Evolutionary conservation across 1,140 invertebrate species (phyloP).

Genomic region (Drosophila nigrodunni): DNA sequence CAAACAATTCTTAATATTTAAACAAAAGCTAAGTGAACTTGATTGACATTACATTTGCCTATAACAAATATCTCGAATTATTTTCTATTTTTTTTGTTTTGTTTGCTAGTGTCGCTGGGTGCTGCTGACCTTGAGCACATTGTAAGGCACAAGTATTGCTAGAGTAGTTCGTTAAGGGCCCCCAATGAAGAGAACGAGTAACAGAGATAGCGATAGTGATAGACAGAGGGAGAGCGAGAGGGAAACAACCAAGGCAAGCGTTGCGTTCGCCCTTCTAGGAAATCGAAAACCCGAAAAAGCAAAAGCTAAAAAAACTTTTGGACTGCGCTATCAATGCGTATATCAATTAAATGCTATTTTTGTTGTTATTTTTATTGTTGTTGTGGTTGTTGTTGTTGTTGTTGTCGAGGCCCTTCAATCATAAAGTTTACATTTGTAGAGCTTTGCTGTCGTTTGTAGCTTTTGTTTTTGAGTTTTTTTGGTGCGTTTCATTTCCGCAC

Average conservation of each 20-base stretch:
- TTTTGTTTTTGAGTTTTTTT: constrained; percentile 31
- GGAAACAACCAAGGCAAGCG: constrained; percentile 33
- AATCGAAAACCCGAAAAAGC: constrained; percentile 21
- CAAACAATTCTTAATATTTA: constrained; percentile 8
- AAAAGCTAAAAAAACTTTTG: constrained; percentile 27
- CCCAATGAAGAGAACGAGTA: constrained; percentile 19
- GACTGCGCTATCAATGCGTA: constrained; percentile 67
- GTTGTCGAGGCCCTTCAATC: constrained; percentile 65
- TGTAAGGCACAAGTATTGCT: constrained; percentile 11
- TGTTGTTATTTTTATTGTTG: constrained; percentile 38
- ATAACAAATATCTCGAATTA: constrained; percentile 17
- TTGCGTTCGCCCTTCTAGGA: constrained; percentile 46
- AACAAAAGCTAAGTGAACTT: constrained; percentile 12
- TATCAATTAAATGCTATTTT: constrained; percentile 63
- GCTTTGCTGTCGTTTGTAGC: constrained; percentile 36
- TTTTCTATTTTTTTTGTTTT: constrained; percentile 8
- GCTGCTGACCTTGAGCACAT: constrained; percentile 41
- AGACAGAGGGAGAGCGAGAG: not conserved
- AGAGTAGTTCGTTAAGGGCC: constrained; percentile 51
- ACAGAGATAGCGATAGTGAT: no score
- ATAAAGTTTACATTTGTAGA: constrained; percentile 56
- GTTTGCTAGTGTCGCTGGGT: constrained; percentile 14
- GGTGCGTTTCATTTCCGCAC: constrained; percentile 69
- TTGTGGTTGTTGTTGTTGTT: constrained; percentile 43
- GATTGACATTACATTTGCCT: constrained; percentile 36